Evolutionary conservation across 2,113 vertebrate species (phyloP).

Genomic region (Leucopsar rothschildi): DNA sequence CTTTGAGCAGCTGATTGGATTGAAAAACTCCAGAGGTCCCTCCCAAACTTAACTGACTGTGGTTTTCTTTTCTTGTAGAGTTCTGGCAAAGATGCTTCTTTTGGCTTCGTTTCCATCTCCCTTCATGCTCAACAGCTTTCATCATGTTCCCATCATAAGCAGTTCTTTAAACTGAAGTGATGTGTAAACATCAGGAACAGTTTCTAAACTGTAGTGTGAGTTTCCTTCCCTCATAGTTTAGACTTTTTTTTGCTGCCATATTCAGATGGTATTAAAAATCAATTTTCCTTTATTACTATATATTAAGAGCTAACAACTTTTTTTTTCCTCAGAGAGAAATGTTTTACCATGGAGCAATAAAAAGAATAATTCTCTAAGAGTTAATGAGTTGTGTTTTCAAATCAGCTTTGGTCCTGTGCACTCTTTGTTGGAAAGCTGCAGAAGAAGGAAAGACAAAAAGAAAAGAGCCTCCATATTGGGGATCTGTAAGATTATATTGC

Average conservation of each 20-base stretch:
- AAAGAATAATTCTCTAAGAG: neutral
- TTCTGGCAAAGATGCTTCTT: constrained; percentile 2
- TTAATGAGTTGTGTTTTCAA: neutral
- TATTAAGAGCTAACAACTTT: neutral
- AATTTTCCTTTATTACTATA: neutral
- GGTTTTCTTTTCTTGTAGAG: neutral
- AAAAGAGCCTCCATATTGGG: neutral
- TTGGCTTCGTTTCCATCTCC: neutral
- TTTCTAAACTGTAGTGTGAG: neutral
- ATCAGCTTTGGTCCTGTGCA: neutral
- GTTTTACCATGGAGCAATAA: neutral
- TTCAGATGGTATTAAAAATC: neutral
- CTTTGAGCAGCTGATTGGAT: neutral
- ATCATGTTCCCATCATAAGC: constrained; percentile 26
- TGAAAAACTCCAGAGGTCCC: neutral
- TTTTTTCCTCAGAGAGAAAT: neutral
- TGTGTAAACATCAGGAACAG: constrained; percentile 31
- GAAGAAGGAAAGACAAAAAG: neutral
- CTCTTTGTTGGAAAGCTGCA: neutral
- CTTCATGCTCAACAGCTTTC: constrained; percentile 29
- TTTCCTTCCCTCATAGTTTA: neutral
- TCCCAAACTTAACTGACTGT: neutral
- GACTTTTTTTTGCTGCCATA: neutral
- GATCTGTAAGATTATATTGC: neutral
- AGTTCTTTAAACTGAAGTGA: constrained; percentile 25